A percentile compares a stretch with the other conserved stretches of the same genome.
Conservation (phyloP, 2,113 vertebrate genomes). For the Solea solea region DNA sequence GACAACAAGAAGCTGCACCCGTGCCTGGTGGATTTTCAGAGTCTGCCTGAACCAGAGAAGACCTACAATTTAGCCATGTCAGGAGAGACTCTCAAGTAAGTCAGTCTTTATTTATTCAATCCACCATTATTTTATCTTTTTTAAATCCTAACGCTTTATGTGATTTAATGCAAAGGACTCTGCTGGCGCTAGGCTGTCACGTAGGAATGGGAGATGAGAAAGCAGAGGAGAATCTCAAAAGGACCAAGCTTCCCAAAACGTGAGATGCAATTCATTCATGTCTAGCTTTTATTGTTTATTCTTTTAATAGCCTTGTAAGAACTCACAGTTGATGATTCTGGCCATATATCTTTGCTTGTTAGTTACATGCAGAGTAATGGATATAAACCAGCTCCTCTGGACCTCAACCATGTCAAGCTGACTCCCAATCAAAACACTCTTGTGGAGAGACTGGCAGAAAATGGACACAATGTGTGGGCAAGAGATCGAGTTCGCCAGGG, state of each 20-base stretch:
- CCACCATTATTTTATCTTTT: background rate
- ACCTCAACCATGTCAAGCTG: slow-evolving; percentile 89
- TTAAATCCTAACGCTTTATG: slow-evolving; percentile 18
- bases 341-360: slow-evolving; percentile 12
- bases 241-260: slow-evolving; percentile 92
- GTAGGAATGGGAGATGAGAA: slow-evolving; percentile 96
- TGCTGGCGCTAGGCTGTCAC: slow-evolving; percentile 91
- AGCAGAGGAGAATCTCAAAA: slow-evolving; percentile 92
- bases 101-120: slow-evolving; percentile 2
- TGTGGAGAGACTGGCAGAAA: slow-evolving; percentile 92
- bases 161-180: slow-evolving; percentile 79
- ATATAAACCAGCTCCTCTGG: slow-evolving; percentile 90
- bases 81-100: slow-evolving; percentile 93
- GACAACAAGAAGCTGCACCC: slow-evolving; percentile 93
- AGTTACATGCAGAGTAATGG: slow-evolving; percentile 90
- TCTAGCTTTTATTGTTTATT: background rate
- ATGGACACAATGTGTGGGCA: slow-evolving; percentile 93
- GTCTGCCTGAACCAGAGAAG: slow-evolving; percentile 89
- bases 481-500: slow-evolving; percentile 90
- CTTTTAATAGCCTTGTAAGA: background rate
- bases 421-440: slow-evolving; percentile 92
- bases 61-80: slow-evolving; percentile 96
- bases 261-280: slow-evolving; percentile 59
- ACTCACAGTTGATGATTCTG: background rate
- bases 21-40: slow-evolving; percentile 90